A percentile compares a stretch with the other conserved stretches of the same genome.
These are phyloP conservation scores for Cottus gobio DNA, from an alignment of 2,113 vertebrate species.

Conservation along the genomic window DNA sequence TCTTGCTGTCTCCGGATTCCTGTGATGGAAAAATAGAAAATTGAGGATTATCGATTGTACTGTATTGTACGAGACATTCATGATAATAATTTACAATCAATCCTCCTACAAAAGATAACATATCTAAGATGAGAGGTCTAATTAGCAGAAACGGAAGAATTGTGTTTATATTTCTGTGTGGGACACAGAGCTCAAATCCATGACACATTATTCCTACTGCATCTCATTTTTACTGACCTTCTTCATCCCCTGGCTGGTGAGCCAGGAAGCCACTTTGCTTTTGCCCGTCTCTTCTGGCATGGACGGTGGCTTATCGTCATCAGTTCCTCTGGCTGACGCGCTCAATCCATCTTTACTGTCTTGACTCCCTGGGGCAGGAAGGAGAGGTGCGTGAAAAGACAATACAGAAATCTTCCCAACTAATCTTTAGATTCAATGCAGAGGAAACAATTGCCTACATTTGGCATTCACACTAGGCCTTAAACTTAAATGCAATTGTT, in stretches of 20 bases:
- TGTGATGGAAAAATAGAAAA: constrained; percentile 62
- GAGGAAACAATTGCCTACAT: not conserved
- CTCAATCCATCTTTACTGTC: constrained; percentile 87
- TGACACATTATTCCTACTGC: not conserved
- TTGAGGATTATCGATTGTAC: not conserved
- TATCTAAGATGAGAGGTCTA: not conserved
- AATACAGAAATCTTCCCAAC: not conserved
- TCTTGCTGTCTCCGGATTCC: constrained; percentile 83
- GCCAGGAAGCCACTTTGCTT: constrained; percentile 96
- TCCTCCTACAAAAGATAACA: not conserved
- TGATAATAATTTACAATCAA: not conserved
- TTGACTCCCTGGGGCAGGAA: constrained; percentile 81
- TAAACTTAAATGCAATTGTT: not conserved
- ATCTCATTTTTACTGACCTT: constrained; percentile 70
- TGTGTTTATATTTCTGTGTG: not conserved
- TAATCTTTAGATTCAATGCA: not conserved
- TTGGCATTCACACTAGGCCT: not conserved
- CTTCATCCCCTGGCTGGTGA: constrained; percentile 86
- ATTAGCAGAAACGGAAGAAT: not conserved
- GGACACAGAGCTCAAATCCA: not conserved
- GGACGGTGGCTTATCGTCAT: constrained; percentile 87
- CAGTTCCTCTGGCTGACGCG: constrained; percentile 54
- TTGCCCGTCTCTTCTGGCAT: constrained; percentile 92
- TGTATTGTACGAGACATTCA: not conserved
- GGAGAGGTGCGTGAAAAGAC: not conserved